Base-by-base conservation (phyloP, 1,140 invertebrate genomes). In the Luehdorfia chinensis region DNA sequence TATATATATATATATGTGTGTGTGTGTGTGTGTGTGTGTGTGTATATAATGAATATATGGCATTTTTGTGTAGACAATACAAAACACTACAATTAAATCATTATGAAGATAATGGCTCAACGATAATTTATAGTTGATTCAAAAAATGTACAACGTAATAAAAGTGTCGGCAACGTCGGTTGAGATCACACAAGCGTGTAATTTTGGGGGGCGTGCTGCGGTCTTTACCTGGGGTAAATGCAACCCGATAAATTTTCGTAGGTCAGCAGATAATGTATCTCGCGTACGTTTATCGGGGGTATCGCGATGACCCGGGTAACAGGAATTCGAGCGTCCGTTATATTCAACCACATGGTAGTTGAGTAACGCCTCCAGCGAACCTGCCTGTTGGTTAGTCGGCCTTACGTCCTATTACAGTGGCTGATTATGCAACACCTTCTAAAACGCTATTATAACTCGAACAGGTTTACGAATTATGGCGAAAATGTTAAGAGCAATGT, bases 171-270 rank as follows among this genome's bases (percentile, higher is more conserved):
- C 39, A 28, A 34, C 46, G 45, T 39, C 51, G 48, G 45, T 27
- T 33, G 48, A 30, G 33, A 21, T 37, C 44, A 50, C 43, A 55
- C 49, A 48, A 41, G 30, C 37, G 44, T 75, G 46, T 73, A 78
- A 79, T 76, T 67, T 78, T 31, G 34, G 57, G 28, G 58, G 65
- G 68, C 68, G 73, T 69, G 59, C 37, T 49, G 25, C 45, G 31
- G 36, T 64, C 58, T 51, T 66, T 64, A 62, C 62, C 49, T 43
- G 39, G 47, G 58, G 55, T 57, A 54, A 56, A 55, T 63, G 59
- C 56, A 64, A 71, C 60, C 62, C 60, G 57, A 65, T 72, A 64
- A 64, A 62, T 68, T 66, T 65, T 60, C 54, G 51, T 60, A 69
- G 69, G 71, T 71, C 64, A 64, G 49, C 37, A 30, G 62, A 71